Base-by-base conservation (phyloP, 92 coral and sea anemone genomes). In the Umimayanthus kanabou region DNA sequence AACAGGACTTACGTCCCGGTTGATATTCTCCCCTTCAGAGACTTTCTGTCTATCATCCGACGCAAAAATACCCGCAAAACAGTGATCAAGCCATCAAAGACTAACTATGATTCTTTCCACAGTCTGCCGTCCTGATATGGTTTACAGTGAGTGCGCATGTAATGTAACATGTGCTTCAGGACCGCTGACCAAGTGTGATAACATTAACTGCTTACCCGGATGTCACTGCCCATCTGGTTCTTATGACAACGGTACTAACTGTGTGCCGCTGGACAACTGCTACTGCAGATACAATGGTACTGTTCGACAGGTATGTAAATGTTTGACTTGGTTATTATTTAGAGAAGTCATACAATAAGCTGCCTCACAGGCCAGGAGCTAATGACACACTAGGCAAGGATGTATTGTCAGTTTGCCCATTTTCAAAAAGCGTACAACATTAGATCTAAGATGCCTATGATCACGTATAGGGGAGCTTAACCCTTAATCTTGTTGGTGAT, bases 211-310 rank as follows among this genome's bases (percentile, higher is more conserved):
- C 79, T 45, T 89, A 64, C 91, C 94, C 69, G 96, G 96, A 79
- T 93, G 96, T 78, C 91, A 93, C 40, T 93, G 96, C 73, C 94
- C 87, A 15, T 65, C 80, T 42, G 94, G 94, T 71, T 89, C 90
- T 33, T 93, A 90, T 80, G 89, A 91, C 67, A 93, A 93, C 40
- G 96, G 96, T 7, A 76, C 91, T 10, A 81, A 87, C 57, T 93
- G 96, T 79, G 92, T 93, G 42, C 84, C 92, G 16, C 22, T 78
- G 20, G 49, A 87, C 28, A 30, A 89, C 76, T 93, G 96, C 66
- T 81, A 91, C 30, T 93, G 96, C 74, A 15, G 37, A 70, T 79
- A 81, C 50, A 73, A 83, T 73, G 91, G 80, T 13, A 87, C 81
- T 0, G 86, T 86, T 25, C 88, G 74, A 84, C 53, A 85, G 94